Conservation (phyloP, 2,797 vertebrate species). For the Echiichthys vipera region DNA sequence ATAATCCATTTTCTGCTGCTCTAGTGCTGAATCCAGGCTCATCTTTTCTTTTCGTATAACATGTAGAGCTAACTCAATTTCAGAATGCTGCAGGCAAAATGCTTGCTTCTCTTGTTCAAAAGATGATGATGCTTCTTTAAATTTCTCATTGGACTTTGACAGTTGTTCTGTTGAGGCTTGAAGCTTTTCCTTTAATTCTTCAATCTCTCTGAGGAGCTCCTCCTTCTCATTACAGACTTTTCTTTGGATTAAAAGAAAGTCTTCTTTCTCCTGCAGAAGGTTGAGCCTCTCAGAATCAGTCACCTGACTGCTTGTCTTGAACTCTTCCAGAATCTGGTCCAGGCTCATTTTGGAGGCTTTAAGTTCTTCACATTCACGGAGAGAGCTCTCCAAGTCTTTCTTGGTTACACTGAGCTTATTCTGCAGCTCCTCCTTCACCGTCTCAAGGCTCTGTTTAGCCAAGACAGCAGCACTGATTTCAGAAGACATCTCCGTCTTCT, state of each 20-base stretch:
- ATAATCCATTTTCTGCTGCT: conserved; percentile 84
- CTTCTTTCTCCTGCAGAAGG: conserved; percentile 91
- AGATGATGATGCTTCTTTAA: conserved; percentile 69
- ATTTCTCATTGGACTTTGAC: conserved; percentile 62
- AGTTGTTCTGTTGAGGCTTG: conserved; percentile 71
- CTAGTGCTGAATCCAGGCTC: conserved; percentile 79
- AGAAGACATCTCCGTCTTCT: conserved; percentile 68
- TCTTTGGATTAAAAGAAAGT: conserved; percentile 82
- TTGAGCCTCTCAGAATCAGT: conserved; percentile 86
- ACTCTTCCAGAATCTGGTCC: conserved; percentile 86
- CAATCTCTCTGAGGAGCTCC: conserved; percentile 82
- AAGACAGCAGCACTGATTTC: conserved; percentile 61
- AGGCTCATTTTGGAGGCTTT: conserved; percentile 85
- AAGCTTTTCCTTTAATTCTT: conserved; percentile 82
- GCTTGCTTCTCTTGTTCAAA: conserved; percentile 85
- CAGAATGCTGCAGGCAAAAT: conserved; percentile 68
- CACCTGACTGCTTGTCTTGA: conserved; percentile 86
- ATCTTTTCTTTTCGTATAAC: conserved; percentile 86
- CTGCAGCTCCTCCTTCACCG: conserved; percentile 75
- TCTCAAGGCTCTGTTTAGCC: conserved; percentile 78
- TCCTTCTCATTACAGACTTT: conserved; percentile 86
- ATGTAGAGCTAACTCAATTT: conserved; percentile 83
- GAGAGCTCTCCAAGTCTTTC: conserved; percentile 75
- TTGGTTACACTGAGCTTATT: conserved; percentile 71
- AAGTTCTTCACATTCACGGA: conserved; percentile 82